phyloP scores from a whole-genome alignment of 2,888 invertebrate species.

The Merodon equestris region DNA sequence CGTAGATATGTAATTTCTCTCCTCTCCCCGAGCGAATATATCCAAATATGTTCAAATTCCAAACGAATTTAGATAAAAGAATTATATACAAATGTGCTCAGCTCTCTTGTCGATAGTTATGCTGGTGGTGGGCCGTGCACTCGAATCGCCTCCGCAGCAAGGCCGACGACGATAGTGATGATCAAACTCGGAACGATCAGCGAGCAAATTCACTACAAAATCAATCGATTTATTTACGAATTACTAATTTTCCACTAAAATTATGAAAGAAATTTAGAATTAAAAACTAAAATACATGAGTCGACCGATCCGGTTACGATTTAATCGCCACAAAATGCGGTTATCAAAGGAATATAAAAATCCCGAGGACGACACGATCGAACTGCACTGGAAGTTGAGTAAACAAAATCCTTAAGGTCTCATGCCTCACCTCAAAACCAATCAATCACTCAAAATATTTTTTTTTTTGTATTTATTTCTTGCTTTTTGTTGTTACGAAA shows the following conservation, averaged over 20 bases:
- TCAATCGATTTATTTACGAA: constrained; percentile 15
- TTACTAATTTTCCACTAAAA: too few relatives aligned
- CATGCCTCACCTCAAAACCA: too few relatives aligned
- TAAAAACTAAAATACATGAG: constrained; percentile 15
- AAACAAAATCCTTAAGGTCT: too few relatives aligned
- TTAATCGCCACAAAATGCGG: constrained; percentile 3
- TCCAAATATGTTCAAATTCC: constrained; percentile 53
- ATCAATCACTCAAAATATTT: too few relatives aligned
- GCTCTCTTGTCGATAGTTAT: background rate
- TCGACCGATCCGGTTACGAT: too few relatives aligned
- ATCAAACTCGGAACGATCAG: constrained; percentile 31
- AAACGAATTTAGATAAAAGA: constrained; percentile 1
- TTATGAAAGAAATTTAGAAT: too few relatives aligned
- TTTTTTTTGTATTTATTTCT: too few relatives aligned
- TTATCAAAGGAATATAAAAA: constrained; percentile 13
- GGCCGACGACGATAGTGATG: constrained; percentile 49
- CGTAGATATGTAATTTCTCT: constrained; percentile 18
- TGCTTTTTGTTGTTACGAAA: too few relatives aligned
- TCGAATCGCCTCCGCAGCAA: constrained; percentile 16
- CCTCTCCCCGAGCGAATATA: constrained; percentile 45
- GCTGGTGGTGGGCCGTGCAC: background rate
- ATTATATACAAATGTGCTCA: constrained; percentile 1
- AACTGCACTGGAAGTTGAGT: too few relatives aligned
- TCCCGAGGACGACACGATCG: constrained; percentile 11
- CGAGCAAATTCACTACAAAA: constrained; percentile 47